These are phyloP conservation scores for Plebejus melissa DNA, from an alignment of 2,888 invertebrate species.

Conservation along the genomic window DNA sequence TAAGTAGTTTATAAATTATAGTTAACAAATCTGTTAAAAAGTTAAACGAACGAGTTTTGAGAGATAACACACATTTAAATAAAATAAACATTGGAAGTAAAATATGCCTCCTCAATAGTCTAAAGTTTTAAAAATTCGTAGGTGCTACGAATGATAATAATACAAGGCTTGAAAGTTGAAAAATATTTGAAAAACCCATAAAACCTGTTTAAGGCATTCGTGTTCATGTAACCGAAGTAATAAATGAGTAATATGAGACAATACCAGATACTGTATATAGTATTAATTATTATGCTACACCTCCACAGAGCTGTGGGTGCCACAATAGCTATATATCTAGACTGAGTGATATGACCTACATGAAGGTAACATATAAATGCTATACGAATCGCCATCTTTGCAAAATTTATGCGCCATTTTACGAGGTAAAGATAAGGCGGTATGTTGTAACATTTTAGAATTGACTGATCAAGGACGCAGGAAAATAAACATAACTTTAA, in stretches of 20 bases:
- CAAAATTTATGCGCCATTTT: not conserved
- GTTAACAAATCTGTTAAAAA: no score
- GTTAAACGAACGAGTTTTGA: no score
- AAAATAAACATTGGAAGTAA: no score
- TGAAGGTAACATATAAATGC: constrained; percentile 44
- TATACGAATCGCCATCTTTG: not conserved
- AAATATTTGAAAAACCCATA: not conserved
- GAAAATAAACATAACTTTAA: not conserved
- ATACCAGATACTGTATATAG: not conserved
- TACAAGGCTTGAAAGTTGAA: not conserved
- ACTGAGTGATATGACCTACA: constrained; percentile 60
- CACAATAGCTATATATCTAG: constrained; percentile 46
- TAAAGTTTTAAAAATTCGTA: no score
- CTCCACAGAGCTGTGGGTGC: constrained; percentile 60
- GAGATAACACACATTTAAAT: no score
- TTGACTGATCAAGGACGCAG: not conserved
- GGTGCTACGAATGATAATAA: no score
- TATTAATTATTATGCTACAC: constrained; percentile 41
- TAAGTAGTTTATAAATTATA: no score
- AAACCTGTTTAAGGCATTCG: not conserved
- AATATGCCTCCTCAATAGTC: no score
- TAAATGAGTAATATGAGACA: not conserved
- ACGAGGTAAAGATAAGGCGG: not conserved
- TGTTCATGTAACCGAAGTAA: constrained; percentile 2
- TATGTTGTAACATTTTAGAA: not conserved